Conservation (phyloP, 2,888 invertebrate genomes). For the Drosophila emarginata region DNA sequence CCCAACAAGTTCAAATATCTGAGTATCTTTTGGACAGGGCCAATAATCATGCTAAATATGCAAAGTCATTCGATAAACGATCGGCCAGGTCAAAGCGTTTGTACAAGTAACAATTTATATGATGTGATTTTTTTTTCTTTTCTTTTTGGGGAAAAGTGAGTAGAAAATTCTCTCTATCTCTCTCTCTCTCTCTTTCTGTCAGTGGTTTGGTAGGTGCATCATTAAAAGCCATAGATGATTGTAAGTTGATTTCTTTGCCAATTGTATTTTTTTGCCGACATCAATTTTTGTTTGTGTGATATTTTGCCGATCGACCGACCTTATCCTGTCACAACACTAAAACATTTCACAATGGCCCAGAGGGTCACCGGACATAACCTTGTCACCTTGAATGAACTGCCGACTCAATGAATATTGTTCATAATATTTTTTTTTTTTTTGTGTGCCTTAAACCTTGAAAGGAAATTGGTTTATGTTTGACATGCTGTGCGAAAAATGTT, state of each 20-base stretch:
- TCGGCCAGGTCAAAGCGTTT: slow-evolving; percentile 71
- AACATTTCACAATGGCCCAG: slow-evolving; percentile 52
- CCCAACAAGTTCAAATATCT: slow-evolving; percentile 16
- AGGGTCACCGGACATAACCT: slow-evolving; percentile 33
- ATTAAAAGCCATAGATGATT: slow-evolving; percentile 37
- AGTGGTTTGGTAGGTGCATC: slow-evolving; percentile 42
- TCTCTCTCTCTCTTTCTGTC: too few relatives aligned
- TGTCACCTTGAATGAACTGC: slow-evolving; percentile 23
- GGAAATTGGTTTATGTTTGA: slow-evolving; percentile 20
- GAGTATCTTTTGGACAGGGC: slow-evolving; percentile 53
- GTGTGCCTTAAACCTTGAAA: slow-evolving; percentile 34
- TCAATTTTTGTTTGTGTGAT: slow-evolving; percentile 33
- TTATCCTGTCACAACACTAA: slow-evolving; percentile 61
- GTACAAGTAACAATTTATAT: background rate
- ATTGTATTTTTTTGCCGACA: slow-evolving; percentile 55
- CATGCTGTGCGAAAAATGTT: slow-evolving; percentile 26
- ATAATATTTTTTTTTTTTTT: slow-evolving; percentile 17
- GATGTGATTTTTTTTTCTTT: slow-evolving; percentile 12
- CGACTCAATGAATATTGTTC: slow-evolving; percentile 47
- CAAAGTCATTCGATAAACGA: slow-evolving; percentile 80
- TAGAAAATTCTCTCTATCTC: slow-evolving; percentile 63
- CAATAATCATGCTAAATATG: slow-evolving; percentile 79
- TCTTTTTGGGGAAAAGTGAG: slow-evolving; percentile 56
- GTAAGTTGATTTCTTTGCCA: slow-evolving; percentile 36
- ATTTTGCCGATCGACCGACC: slow-evolving; percentile 33